A percentile compares a stretch with the other conserved stretches of the same genome.
Conservation (phyloP, 64 coral and sea anemone species). For the Cladopsammia gracilis region DNA sequence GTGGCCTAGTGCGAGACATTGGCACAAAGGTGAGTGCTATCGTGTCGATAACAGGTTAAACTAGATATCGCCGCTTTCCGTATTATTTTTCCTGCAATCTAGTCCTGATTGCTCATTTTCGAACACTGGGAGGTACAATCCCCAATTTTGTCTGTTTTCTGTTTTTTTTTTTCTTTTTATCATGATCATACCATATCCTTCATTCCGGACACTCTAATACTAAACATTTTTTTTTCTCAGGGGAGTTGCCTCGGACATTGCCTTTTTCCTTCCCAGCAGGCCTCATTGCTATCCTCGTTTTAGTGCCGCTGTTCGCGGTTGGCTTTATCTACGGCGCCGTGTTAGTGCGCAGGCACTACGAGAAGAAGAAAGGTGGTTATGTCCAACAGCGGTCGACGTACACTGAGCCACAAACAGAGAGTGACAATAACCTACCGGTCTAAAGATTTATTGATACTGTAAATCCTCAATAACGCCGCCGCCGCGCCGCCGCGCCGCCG, state of each 20-base stretch:
- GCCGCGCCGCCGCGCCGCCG: too few relatives aligned
- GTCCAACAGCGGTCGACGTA: conserved; percentile 9
- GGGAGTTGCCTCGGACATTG: neutral
- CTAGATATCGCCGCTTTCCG: too few relatives aligned
- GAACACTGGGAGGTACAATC: too few relatives aligned
- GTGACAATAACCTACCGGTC: neutral
- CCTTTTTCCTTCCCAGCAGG: neutral
- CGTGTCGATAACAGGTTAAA: too few relatives aligned
- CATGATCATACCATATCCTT: too few relatives aligned
- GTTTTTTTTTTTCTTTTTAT: too few relatives aligned
- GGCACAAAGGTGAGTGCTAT: neutral
- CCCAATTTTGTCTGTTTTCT: too few relatives aligned
- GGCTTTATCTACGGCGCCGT: conserved; percentile 23
- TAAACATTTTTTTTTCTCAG: neutral
- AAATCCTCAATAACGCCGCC: too few relatives aligned
- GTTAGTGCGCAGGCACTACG: conserved; percentile 7
- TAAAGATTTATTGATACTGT: neutral
- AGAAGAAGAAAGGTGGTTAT: conserved; percentile 36
- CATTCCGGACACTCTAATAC: too few relatives aligned
- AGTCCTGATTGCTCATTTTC: too few relatives aligned
- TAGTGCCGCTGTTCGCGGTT: conserved; percentile 9
- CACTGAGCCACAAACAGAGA: conserved; percentile 3
- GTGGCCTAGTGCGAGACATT: conserved; percentile 58
- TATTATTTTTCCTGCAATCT: too few relatives aligned
- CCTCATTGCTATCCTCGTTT: conserved; percentile 26